Evolutionary conservation across 2,888 invertebrate genomes (phyloP), one percentile per base, ranked within the genome.

Genomic region (Eurytoma californica): DNA sequence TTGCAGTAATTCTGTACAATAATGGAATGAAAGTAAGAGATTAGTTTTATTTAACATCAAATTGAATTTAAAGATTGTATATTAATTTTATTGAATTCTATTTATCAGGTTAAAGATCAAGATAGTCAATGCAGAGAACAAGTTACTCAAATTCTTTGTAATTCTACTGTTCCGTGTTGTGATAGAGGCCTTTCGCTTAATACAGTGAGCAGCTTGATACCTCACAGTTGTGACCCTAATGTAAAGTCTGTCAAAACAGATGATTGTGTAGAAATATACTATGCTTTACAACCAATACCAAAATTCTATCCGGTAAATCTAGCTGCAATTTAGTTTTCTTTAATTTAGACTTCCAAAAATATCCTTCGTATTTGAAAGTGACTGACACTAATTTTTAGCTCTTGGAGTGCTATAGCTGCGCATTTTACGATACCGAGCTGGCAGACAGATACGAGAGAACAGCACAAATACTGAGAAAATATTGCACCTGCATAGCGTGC

Each of bases 211-310:
- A 55, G 39, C 14, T 91, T 97, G 72, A 89, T 97, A 51, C 97
- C 98, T 90, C 98, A 98, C 89, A 95, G 96, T 0, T 98, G 98
- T 90, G 92, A 94, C 80, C 96, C 97, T 0, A 96, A 96, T 91
- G 95, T 96, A 0, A 93, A 94, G 0, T 94, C 90, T 73, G 92
- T 91, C 83, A 89, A 83, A 83, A 68, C 63, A 3, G 20, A 30
- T 14, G 18, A 12, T 20, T 89, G 87, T 87, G 82, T 86, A 88
- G 88, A 90, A 86, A 92, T 93, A 30, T 83, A 93, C 7, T 89
- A 91, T 77, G 93, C 94, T 4, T 88, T 95, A 65, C 92, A 94
- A 84, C 93, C 94, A 9, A 95, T 97, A 79, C 91, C 92, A 83
- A 93, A 93, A 84, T 95, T 95, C 74, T 93, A 69, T 9, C 57